Evolutionary conservation across 1,140 invertebrate genomes (phyloP).

Genomic region (Vanessa atalanta): DNA sequence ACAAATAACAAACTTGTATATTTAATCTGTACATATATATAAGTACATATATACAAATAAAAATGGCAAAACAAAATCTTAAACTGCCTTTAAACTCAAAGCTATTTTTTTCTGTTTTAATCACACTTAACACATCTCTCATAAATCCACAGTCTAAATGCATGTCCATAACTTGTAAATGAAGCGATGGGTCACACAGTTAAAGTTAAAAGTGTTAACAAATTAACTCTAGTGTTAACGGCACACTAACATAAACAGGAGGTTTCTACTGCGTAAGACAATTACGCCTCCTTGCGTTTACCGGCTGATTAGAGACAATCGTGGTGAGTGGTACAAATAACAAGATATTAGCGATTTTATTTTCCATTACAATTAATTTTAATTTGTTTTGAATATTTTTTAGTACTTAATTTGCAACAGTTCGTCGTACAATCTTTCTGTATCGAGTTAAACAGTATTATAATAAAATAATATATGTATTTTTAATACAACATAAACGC

Average conservation of each 20-base stretch:
- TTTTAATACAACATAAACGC: no score
- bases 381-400: no score
- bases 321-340: slow-evolving; percentile 1
- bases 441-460: no score
- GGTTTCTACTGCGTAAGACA: slow-evolving; percentile 29
- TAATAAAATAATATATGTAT: no score
- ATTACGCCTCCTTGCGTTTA: slow-evolving; percentile 33
- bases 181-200: slow-evolving; percentile 12
- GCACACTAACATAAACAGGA: slow-evolving; percentile 14
- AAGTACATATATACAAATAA: no score
- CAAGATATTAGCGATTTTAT: neutral
- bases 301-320: slow-evolving; percentile 20
- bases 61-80: no score
- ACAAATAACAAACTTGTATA: no score
- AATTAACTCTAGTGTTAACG: slow-evolving; percentile 30
- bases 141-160: neutral
- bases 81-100: no score
- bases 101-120: no score
- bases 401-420: no score
- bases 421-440: no score
- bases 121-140: neutral
- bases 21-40: no score
- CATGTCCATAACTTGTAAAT: slow-evolving; percentile 5
- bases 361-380: neutral
- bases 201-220: slow-evolving; percentile 32